phyloP scores from a whole-genome alignment of 2,113 vertebrate genomes.

The Eudorcas thomsonii region DNA sequence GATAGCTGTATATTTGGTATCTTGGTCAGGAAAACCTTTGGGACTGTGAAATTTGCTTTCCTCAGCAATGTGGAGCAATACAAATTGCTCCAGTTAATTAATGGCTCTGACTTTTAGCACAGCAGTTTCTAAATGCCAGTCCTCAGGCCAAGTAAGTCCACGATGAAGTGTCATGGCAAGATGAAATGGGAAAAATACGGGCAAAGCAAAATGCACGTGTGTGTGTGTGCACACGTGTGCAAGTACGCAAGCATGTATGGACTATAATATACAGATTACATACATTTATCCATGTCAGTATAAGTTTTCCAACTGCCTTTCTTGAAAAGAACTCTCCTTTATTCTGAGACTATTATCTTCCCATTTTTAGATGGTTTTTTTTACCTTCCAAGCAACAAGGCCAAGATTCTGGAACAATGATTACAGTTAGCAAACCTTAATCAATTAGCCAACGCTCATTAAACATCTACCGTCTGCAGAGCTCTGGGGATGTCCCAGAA shows the following conservation, averaged over 20 bases:
- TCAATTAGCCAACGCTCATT: not conserved
- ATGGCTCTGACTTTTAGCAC: slow-evolving; percentile 18
- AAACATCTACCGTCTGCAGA: not conserved
- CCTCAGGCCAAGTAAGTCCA: not conserved
- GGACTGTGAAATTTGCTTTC: slow-evolving; percentile 19
- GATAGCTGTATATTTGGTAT: not conserved
- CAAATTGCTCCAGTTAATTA: slow-evolving; percentile 6
- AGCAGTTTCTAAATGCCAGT: slow-evolving; percentile 8
- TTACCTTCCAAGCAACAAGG: not conserved
- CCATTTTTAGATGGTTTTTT: not conserved
- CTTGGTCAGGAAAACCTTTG: not conserved
- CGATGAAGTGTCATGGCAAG: not conserved
- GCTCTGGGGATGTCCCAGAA: not conserved
- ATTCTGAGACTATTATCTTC: not conserved
- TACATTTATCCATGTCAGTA: not conserved
- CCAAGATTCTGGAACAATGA: not conserved
- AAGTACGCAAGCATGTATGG: rapidly evolving
- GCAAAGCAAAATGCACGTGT: not conserved
- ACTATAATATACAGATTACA: not conserved
- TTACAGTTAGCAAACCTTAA: not conserved
- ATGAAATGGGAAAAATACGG: not conserved
- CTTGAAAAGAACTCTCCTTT: not conserved
- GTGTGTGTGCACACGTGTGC: rapidly evolving
- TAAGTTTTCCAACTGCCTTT: not conserved
- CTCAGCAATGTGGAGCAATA: not conserved